Conservation (phyloP, 2,797 vertebrate species). For the Brachyalestes nurse region DNA sequence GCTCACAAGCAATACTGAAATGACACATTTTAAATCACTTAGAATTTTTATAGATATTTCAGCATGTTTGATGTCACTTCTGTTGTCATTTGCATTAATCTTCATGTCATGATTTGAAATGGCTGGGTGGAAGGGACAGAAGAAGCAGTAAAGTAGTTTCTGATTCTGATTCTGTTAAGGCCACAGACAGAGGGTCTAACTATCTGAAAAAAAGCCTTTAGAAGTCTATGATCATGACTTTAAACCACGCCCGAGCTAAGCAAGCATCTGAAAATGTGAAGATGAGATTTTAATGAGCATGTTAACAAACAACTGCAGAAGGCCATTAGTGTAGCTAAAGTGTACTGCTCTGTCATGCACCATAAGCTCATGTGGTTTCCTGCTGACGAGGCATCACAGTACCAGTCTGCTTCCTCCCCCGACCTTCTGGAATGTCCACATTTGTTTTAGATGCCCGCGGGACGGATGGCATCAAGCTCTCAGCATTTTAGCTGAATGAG, state of each 20-base stretch:
- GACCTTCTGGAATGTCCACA: constrained; percentile 54
- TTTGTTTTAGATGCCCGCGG: constrained; percentile 60
- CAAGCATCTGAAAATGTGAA: not conserved
- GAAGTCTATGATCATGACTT: not conserved
- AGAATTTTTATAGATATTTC: constrained; percentile 15
- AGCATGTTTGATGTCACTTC: not conserved
- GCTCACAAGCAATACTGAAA: constrained; percentile 39
- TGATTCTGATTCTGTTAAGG: not conserved
- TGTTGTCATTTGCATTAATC: not conserved
- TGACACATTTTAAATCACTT: constrained; percentile 35
- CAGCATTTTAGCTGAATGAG: constrained; percentile 59
- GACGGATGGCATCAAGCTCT: constrained; percentile 62
- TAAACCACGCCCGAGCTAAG: not conserved
- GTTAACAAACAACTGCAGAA: not conserved
- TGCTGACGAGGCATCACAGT: constrained; percentile 24
- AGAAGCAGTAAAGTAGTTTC: not conserved
- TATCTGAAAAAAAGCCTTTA: not conserved
- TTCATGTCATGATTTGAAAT: not conserved
- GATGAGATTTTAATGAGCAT: constrained; percentile 13
- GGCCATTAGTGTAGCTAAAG: not conserved
- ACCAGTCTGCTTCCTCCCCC: constrained; percentile 30
- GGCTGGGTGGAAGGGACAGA: not conserved
- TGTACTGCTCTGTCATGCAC: constrained; percentile 2
- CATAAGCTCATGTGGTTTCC: constrained; percentile 31
- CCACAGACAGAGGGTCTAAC: not conserved